phyloP scores from a whole-genome alignment of 2,113 vertebrate species.

The Kryptolebias marmoratus region DNA sequence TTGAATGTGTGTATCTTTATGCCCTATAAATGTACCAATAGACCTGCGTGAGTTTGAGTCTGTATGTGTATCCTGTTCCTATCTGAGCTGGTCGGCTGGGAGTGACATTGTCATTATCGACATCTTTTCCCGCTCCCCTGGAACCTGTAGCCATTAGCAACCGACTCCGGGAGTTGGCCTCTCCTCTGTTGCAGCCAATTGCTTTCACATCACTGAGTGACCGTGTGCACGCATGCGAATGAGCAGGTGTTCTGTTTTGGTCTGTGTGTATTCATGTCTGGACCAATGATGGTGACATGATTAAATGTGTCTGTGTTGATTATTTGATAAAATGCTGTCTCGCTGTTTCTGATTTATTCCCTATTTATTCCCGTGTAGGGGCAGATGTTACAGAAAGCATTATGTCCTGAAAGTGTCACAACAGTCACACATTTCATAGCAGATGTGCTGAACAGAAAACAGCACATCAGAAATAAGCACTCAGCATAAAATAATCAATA shows the following conservation, averaged over 20 bases:
- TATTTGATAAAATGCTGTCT: slow-evolving; percentile 60
- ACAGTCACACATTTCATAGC: slow-evolving; percentile 16
- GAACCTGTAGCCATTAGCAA: slow-evolving; percentile 84
- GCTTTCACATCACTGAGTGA: slow-evolving; percentile 72
- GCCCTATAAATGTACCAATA: slow-evolving; percentile 34
- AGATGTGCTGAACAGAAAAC: slow-evolving; percentile 33
- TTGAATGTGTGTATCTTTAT: background rate
- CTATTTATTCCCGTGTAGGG: slow-evolving; percentile 33
- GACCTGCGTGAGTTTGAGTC: slow-evolving; percentile 32
- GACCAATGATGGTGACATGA: slow-evolving; percentile 46
- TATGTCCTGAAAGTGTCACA: slow-evolving; percentile 4
- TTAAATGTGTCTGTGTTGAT: slow-evolving; percentile 57
- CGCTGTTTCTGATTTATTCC: slow-evolving; percentile 44
- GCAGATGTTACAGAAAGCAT: slow-evolving; percentile 39
- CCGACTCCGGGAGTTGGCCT: slow-evolving; percentile 72
- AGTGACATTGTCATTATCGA: slow-evolving; percentile 78
- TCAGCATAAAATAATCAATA: slow-evolving; percentile 72
- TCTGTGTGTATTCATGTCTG: slow-evolving; percentile 14
- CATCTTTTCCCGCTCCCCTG: slow-evolving; percentile 68
- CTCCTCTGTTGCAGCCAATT: slow-evolving; percentile 73
- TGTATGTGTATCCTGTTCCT: slow-evolving; percentile 48
- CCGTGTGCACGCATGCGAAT: slow-evolving; percentile 77
- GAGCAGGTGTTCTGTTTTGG: slow-evolving; percentile 67
- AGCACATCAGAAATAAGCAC: slow-evolving; percentile 43
- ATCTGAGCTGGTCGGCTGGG: slow-evolving; percentile 67